Evolutionary conservation across 2,888 invertebrate species (phyloP).

Genomic region (Chromoteleia sp.): DNA sequence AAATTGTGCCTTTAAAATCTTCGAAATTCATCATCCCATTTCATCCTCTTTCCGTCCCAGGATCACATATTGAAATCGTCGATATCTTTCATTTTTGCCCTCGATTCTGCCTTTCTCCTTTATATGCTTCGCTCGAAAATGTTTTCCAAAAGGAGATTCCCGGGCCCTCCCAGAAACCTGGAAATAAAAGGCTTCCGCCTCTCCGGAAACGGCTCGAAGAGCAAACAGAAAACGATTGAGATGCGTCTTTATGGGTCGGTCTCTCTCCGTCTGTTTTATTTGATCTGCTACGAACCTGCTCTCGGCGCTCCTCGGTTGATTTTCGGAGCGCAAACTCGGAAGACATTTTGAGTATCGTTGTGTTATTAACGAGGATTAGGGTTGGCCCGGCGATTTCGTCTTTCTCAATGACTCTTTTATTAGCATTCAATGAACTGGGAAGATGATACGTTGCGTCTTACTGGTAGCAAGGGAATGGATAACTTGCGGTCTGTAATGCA

Average conservation of each 20-base stretch:
- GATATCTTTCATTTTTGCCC: constrained; percentile 58
- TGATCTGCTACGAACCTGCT: constrained; percentile 50
- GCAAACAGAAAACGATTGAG: constrained; percentile 66
- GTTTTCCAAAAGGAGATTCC: constrained; percentile 51
- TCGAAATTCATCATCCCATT: constrained; percentile 21
- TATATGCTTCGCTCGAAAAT: constrained; percentile 56
- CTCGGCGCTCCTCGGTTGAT: constrained; percentile 44
- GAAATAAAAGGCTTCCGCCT: constrained; percentile 67
- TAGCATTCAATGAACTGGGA: constrained; percentile 56
- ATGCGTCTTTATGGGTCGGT: constrained; percentile 61
- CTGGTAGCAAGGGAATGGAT: constrained; percentile 10
- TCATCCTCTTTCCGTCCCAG: constrained; percentile 14
- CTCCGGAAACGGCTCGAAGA: constrained; percentile 66
- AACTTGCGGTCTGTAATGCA: constrained; percentile 18
- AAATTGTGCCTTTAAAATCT: no score
- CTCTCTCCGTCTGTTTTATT: constrained; percentile 51
- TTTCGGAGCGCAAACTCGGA: constrained; percentile 50
- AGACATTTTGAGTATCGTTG: constrained; percentile 59
- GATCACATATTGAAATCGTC: constrained; percentile 54
- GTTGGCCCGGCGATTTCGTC: constrained; percentile 45
- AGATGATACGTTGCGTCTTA: constrained; percentile 41
- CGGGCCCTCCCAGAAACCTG: constrained; percentile 56
- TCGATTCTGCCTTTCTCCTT: constrained; percentile 41
- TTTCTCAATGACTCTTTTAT: constrained; percentile 62
- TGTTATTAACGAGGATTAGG: constrained; percentile 59